Evolutionary conservation across 2,113 vertebrate genomes (phyloP).

Genomic region (Peromyscus polionotus): DNA sequence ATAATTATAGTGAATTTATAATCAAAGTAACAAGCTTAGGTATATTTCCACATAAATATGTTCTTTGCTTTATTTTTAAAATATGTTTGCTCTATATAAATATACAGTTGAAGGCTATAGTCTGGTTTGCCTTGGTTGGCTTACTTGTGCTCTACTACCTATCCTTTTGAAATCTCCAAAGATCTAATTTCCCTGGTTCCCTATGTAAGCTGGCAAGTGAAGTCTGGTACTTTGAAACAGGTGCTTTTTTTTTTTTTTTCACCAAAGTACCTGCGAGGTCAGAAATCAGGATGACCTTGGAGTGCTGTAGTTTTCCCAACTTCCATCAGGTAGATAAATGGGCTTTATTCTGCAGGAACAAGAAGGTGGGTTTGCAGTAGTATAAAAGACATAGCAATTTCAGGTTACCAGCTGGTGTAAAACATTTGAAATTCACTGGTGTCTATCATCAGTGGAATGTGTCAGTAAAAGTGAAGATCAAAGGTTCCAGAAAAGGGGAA

Average conservation of each 20-base stretch:
- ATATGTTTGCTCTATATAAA: slow-evolving; percentile 58
- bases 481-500: slow-evolving; percentile 78
- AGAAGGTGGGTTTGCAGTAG: slow-evolving; percentile 40
- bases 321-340: slow-evolving; percentile 57
- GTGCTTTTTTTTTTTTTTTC: slow-evolving; percentile 36
- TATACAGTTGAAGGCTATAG: slow-evolving; percentile 46
- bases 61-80: slow-evolving; percentile 62
- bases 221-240: slow-evolving; percentile 57
- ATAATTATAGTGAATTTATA: slow-evolving; percentile 84
- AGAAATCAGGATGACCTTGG: slow-evolving; percentile 64
- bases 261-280: slow-evolving; percentile 25
- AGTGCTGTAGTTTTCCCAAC: background rate
- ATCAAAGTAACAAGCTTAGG: slow-evolving; percentile 68
- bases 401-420: slow-evolving; percentile 36
- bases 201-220: slow-evolving; percentile 50
- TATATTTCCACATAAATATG: slow-evolving; percentile 34
- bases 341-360: slow-evolving; percentile 42
- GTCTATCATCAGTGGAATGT: slow-evolving; percentile 66
- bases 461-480: slow-evolving; percentile 76
- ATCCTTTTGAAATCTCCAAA: slow-evolving; percentile 60
- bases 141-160: slow-evolving; percentile 17
- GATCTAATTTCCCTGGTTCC: slow-evolving; percentile 63
- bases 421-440: slow-evolving; percentile 74
- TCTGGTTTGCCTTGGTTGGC: slow-evolving; percentile 46
- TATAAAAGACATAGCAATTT: slow-evolving; percentile 71